A percentile compares a stretch with the other conserved stretches of the same genome.
Evolutionary conservation across 2,113 vertebrate species (phyloP).

Genomic region (Tenrec ecaudatus): DNA sequence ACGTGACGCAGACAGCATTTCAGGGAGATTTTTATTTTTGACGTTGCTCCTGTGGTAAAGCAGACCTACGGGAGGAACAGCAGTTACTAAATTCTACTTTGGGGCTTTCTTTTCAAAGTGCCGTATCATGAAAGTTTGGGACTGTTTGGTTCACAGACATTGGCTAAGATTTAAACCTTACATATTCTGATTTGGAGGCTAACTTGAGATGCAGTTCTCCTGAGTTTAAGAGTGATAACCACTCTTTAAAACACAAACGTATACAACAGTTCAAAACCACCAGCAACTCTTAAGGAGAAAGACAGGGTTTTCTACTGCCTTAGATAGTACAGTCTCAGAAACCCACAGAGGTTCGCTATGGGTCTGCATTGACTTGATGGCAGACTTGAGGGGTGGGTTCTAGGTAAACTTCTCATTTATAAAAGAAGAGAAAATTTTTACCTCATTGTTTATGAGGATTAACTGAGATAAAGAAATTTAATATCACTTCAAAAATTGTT

Average conservation of each 20-base stretch:
- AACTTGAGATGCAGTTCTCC: constrained; percentile 43
- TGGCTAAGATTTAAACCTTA: constrained; percentile 51
- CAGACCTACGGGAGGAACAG: not conserved
- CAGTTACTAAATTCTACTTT: constrained; percentile 40
- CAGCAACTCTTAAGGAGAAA: no score
- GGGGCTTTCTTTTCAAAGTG: not conserved
- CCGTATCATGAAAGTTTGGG: not conserved
- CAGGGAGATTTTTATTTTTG: constrained; percentile 13
- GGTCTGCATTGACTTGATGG: no score
- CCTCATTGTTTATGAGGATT: not conserved
- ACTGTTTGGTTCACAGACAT: constrained; percentile 31
- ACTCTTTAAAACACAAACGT: constrained; percentile 32
- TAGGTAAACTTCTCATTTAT: not conserved
- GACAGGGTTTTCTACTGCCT: no score
- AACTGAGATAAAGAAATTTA: not conserved
- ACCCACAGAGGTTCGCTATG: no score
- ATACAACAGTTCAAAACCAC: no score
- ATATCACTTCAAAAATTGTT: constrained; percentile 29
- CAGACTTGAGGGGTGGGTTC: not conserved
- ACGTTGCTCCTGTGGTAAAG: not conserved
- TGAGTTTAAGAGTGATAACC: not conserved
- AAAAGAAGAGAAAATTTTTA: not conserved
- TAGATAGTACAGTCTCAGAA: no score
- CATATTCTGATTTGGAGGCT: constrained; percentile 16
- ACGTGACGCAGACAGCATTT: constrained; percentile 18